phyloP scores from a whole-genome alignment of 2,888 invertebrate species.

The Sclerodermus sp. region DNA sequence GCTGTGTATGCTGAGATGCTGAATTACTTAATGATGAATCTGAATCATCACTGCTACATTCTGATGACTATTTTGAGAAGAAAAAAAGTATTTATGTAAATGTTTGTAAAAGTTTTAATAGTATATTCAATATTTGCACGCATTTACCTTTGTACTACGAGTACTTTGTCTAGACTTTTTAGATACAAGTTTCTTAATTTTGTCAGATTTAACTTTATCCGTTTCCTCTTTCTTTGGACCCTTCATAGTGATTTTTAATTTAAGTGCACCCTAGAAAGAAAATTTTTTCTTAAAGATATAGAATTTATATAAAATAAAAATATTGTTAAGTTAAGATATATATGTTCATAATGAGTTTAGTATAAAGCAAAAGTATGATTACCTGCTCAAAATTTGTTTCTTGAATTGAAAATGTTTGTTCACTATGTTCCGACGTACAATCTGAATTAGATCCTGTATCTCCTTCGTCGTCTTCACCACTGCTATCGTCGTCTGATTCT shows the following conservation, averaged over 20 bases:
- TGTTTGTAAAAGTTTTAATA: neutral
- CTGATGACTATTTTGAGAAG: constrained; percentile 34
- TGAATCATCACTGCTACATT: constrained; percentile 51
- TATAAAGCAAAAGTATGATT: constrained; percentile 8
- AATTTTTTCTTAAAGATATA: no score
- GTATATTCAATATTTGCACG: neutral
- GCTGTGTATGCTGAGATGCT: constrained; percentile 23
- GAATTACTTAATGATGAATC: constrained; percentile 40
- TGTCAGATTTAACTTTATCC: constrained; percentile 48
- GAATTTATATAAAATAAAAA: no score
- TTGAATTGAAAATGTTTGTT: constrained; percentile 59
- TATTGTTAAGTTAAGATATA: no score
- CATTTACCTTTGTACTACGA: constrained; percentile 44
- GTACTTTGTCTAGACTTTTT: constrained; percentile 44
- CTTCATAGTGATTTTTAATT: constrained; percentile 60
- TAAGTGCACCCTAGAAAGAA: constrained; percentile 55
- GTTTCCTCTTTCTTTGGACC: constrained; percentile 53
- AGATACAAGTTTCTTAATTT: constrained; percentile 32
- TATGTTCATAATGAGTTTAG: neutral
- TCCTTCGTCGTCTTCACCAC: constrained; percentile 41
- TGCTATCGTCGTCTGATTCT: constrained; percentile 54
- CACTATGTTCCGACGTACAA: constrained; percentile 58
- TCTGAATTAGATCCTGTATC: constrained; percentile 58
- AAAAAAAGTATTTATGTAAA: neutral
- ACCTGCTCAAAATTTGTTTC: constrained; percentile 60